Base-by-base conservation (phyloP, 1,140 invertebrate species). In the Idris sp. region DNA sequence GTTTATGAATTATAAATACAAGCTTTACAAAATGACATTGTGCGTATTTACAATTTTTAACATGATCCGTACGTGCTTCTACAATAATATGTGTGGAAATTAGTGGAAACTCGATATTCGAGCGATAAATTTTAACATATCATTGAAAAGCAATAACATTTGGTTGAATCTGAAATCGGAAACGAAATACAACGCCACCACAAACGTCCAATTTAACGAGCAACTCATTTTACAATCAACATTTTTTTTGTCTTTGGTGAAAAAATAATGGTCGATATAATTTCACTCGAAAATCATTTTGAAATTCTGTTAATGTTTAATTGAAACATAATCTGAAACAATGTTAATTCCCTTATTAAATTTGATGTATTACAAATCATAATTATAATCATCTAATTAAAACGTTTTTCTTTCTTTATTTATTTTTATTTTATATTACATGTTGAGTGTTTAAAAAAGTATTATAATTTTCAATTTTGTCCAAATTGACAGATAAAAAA, bases 111-210 rank as follows among this genome's bases (percentile, higher is more conserved):
- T 51, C 46, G 58, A 64, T 64, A 64, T 64, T 53, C 48, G 8
- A n/a, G 48, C 19, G 40, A 16, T 33, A 53, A 53, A 64, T 64
- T 64, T 64, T 53, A 44, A 64, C 46, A 64, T 64, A 64, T 64
- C 59, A 64, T 53, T 22, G 59, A 22, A 44, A 64, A 53, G 59
- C 59, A 44, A 64, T 64, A 64, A 53, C 28, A 30, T 53, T 51
- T 38, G 18, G 28, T 14, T 28, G 30, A 31, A 53, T 28, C 38
- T 13, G 38, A 40, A 53, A 44, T 53, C 30, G 46, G 59, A 53
- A 64, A 19, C 46, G 46, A 38, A 53, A 53, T n/a, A n/a, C 15
- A 10, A 18, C 11, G 11, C 31, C 14, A n/a, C 56, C 31, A 59
- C 41, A 48, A 59, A 59, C 43, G 48, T 62, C 33, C 59, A 43